Conservation (phyloP, 2,797 vertebrate species). For the Brotula barbata region DNA sequence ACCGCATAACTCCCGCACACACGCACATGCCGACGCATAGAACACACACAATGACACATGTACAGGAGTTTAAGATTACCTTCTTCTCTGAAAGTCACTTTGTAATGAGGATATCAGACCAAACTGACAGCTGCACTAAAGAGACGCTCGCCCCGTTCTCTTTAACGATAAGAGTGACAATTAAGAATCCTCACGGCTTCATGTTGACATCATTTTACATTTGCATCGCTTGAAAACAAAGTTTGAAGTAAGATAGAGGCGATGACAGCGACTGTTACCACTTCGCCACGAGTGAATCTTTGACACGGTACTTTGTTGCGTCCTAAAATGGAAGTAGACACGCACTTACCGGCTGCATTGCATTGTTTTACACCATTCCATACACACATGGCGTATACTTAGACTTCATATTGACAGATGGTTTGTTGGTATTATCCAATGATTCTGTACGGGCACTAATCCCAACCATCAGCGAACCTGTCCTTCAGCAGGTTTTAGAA, state of each 20-base stretch:
- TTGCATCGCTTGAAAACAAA: too few relatives aligned
- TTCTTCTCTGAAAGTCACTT: slow-evolving; percentile 11
- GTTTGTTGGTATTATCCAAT: slow-evolving; percentile 33
- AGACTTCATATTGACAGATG: slow-evolving; percentile 22
- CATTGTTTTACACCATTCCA: background rate
- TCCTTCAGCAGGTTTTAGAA: slow-evolving; percentile 44
- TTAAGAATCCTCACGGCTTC: background rate
- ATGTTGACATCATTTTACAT: background rate
- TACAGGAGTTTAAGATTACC: background rate
- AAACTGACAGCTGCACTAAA: too few relatives aligned
- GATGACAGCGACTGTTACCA: background rate
- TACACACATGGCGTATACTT: background rate
- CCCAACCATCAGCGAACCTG: slow-evolving; percentile 22
- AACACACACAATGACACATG: background rate
- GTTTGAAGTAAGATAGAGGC: too few relatives aligned
- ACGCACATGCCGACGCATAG: slow-evolving; percentile 1
- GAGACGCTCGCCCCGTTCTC: too few relatives aligned
- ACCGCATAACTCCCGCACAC: background rate
- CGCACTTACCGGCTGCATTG: background rate
- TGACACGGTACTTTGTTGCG: background rate
- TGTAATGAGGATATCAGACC: slow-evolving; percentile 1
- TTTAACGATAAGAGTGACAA: background rate
- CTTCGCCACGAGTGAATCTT: background rate
- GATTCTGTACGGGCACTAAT: slow-evolving; percentile 32
- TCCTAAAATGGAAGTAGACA: too few relatives aligned